Percentiles rank a stretch among this genome's conserved stretches.
These are phyloP conservation scores for Microvelia longipes DNA, from an alignment of 1,140 invertebrate species.

Conservation along the genomic window DNA sequence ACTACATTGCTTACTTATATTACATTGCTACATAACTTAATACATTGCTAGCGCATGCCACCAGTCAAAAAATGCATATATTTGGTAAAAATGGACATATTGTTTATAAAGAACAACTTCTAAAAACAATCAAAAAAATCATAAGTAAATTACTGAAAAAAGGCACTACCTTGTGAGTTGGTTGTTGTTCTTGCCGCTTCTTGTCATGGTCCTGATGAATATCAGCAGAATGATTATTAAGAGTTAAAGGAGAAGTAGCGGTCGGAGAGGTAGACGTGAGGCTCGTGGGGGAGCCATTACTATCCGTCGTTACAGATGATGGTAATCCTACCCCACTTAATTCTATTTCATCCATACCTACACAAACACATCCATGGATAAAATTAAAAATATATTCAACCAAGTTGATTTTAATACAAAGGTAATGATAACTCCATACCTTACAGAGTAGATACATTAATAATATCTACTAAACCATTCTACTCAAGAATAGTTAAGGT, in stretches of 20 bases:
- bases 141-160: neutral
- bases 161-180: slow-evolving; percentile 28
- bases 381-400: neutral
- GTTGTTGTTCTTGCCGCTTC: slow-evolving; percentile 39
- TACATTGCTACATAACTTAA: too few relatives aligned
- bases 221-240: slow-evolving; percentile 51
- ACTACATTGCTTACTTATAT: too few relatives aligned
- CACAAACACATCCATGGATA: neutral
- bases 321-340: slow-evolving; percentile 58
- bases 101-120: too few relatives aligned
- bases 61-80: too few relatives aligned
- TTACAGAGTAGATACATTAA: too few relatives aligned
- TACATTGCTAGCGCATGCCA: too few relatives aligned
- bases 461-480: too few relatives aligned
- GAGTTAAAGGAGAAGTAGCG: slow-evolving; percentile 26
- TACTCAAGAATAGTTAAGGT: too few relatives aligned
- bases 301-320: slow-evolving; percentile 62
- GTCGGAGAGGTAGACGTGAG: slow-evolving; percentile 51
- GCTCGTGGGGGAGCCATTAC: slow-evolving; percentile 66
- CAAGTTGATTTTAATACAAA: too few relatives aligned
- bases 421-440: too few relatives aligned
- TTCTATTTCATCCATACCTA: slow-evolving; percentile 63
- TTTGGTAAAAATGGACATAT: too few relatives aligned
- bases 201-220: slow-evolving; percentile 55
- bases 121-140: too few relatives aligned